These are phyloP conservation scores for Neocrepidodera transversa DNA, from an alignment of 2,888 invertebrate genomes.

Conservation along the genomic window DNA sequence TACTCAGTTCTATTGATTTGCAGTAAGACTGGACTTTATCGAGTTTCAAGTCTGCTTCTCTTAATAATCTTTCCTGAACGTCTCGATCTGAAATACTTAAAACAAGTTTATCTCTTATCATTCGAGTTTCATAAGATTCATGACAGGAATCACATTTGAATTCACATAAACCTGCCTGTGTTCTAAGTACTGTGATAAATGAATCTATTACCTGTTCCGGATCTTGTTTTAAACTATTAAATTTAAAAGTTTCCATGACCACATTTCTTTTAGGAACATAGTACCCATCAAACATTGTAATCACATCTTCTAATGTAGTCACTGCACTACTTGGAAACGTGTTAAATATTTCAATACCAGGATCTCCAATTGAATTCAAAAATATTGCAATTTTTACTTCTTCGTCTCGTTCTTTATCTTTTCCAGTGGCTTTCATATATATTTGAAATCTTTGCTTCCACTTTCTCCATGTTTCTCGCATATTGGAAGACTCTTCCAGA, in stretches of 20 bases:
- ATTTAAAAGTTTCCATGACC: slow-evolving; percentile 34
- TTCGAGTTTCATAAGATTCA: not conserved
- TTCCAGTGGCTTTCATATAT: not conserved
- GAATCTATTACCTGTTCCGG: slow-evolving; percentile 20
- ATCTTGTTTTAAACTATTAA: slow-evolving; percentile 27
- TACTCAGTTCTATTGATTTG: slow-evolving; percentile 12
- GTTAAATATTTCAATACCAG: slow-evolving; percentile 25
- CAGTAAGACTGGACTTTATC: slow-evolving; percentile 20
- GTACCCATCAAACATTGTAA: slow-evolving; percentile 23
- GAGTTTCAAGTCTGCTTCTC: slow-evolving; percentile 15
- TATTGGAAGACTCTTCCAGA: not conserved
- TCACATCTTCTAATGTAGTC: slow-evolving; percentile 10
- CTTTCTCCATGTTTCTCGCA: not conserved
- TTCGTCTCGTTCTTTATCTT: slow-evolving; percentile 7
- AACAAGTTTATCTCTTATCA: slow-evolving; percentile 15
- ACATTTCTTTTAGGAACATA: slow-evolving; percentile 28
- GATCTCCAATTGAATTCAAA: slow-evolving; percentile 19
- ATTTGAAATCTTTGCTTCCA: slow-evolving; percentile 3
- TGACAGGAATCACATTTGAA: slow-evolving; percentile 5
- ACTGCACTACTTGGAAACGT: slow-evolving; percentile 18
- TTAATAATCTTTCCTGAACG: slow-evolving; percentile 18
- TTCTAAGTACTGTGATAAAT: slow-evolving; percentile 14
- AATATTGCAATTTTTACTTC: slow-evolving; percentile 28
- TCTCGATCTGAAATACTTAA: slow-evolving; percentile 5
- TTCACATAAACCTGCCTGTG: slow-evolving; percentile 14